Evolutionary conservation across 2,888 invertebrate species (phyloP).

Genomic region (Drosophila affinis): DNA sequence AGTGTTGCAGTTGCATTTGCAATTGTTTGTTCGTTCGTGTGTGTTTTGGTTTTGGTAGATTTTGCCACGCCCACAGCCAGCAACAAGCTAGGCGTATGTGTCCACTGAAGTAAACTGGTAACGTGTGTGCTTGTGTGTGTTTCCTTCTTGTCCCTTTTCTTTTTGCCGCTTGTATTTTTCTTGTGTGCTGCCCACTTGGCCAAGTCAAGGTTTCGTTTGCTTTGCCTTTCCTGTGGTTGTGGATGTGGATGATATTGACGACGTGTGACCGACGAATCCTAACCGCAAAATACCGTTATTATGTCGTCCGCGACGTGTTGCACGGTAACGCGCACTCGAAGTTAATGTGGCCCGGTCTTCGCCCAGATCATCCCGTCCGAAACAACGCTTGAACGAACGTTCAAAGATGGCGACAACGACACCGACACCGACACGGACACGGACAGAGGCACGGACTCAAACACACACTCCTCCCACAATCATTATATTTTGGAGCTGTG

Average conservation of each 20-base stretch:
- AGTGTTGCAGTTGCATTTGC: too few species aligned
- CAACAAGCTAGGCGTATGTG: conserved; percentile 67
- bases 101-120: conserved; percentile 13
- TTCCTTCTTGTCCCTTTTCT: conserved; percentile 20
- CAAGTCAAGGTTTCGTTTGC: conserved; percentile 47
- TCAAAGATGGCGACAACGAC: conserved; percentile 54
- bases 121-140: conserved; percentile 28
- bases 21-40: too few species aligned
- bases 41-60: too few species aligned
- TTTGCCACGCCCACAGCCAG: conserved; percentile 59
- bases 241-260: conserved; percentile 40
- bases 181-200: conserved; percentile 39
- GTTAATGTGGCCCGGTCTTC: conserved; percentile 66
- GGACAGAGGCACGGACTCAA: conserved; percentile 10
- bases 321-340: conserved; percentile 77
- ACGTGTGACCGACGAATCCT: conserved; percentile 73
- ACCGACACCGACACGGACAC: conserved; percentile 15
- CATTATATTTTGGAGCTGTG: conserved; percentile 7
- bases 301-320: conserved; percentile 76
- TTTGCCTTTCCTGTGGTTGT: conserved; percentile 49
- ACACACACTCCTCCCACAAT: conserved; percentile 60
- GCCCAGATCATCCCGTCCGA: conserved; percentile 54
- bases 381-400: conserved; percentile 25
- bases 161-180: conserved; percentile 12
- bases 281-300: conserved; percentile 73